These are phyloP conservation scores for Atta texana DNA, from an alignment of 1,140 invertebrate genomes.

Conservation along the genomic window DNA sequence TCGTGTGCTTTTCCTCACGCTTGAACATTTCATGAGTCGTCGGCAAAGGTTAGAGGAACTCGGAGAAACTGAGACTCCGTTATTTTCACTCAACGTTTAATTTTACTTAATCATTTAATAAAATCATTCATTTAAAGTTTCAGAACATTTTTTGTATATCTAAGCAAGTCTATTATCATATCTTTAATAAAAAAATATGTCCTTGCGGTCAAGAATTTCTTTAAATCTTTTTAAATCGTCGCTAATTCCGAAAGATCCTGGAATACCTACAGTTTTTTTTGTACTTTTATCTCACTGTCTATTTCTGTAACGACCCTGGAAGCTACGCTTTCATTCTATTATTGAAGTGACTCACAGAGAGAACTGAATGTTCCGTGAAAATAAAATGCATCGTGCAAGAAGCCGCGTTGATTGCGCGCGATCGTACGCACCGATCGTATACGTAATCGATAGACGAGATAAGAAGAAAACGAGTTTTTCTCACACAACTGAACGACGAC, in stretches of 20 bases:
- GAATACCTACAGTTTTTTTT: neutral
- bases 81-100: neutral
- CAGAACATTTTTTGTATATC: too few species aligned
- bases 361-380: neutral
- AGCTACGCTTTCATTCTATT: neutral
- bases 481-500: slow-evolving; percentile 39
- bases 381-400: neutral
- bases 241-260: neutral
- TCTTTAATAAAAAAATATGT: slow-evolving; percentile 13
- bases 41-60: neutral
- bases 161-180: neutral
- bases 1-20: slow-evolving; percentile 29
- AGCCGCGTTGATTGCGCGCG: neutral
- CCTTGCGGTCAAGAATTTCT: neutral
- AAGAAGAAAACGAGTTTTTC: slow-evolving; percentile 67
- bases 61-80: neutral
- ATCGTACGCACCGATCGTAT: neutral
- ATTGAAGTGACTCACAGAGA: slow-evolving; percentile 7
- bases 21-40: slow-evolving; percentile 8
- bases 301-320: neutral
- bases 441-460: slow-evolving; percentile 55
- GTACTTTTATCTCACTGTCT: neutral
- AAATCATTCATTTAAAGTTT: neutral
- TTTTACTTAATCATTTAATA: neutral
- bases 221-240: neutral